phyloP scores from a whole-genome alignment of 2,113 vertebrate genomes.

The Neopipo cinnamomea region DNA sequence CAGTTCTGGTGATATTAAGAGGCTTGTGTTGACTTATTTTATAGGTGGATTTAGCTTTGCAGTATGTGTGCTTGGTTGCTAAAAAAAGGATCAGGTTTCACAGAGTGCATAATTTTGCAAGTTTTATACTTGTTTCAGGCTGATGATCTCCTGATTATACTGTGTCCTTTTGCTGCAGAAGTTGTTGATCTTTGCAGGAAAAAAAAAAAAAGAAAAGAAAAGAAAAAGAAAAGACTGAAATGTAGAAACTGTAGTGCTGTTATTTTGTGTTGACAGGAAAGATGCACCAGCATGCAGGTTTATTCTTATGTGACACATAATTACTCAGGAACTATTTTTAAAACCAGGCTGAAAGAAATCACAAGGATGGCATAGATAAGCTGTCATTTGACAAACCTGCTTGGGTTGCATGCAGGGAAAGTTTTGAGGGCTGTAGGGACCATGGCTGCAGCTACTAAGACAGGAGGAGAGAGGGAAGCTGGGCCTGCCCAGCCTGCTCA shows the following conservation, averaged over 20 bases:
- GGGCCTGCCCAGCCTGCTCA: neutral
- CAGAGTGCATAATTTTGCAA: neutral
- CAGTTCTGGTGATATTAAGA: neutral
- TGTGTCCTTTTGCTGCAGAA: slow-evolving; percentile 13
- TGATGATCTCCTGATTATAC: slow-evolving; percentile 39
- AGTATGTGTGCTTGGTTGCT: neutral
- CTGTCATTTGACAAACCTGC: neutral
- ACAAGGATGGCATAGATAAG: neutral
- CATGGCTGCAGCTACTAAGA: neutral
- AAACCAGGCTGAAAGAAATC: neutral
- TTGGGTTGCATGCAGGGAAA: neutral
- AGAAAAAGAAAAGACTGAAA: neutral
- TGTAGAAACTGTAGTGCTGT: neutral
- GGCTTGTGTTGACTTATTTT: neutral
- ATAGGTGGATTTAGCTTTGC: neutral
- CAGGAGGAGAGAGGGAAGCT: neutral
- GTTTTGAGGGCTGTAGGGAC: neutral
- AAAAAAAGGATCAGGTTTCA: slow-evolving; percentile 2
- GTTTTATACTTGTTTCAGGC: slow-evolving; percentile 19
- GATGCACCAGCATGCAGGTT: slow-evolving; percentile 21
- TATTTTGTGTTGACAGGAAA: slow-evolving; percentile 17
- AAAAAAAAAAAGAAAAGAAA: neutral
- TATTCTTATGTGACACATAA: slow-evolving; percentile 26
- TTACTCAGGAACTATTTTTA: slow-evolving; percentile 41
- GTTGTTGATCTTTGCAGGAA: neutral